Evolutionary conservation across 2,888 invertebrate genomes (phyloP).

Genomic region (Cepaea hortensis): DNA sequence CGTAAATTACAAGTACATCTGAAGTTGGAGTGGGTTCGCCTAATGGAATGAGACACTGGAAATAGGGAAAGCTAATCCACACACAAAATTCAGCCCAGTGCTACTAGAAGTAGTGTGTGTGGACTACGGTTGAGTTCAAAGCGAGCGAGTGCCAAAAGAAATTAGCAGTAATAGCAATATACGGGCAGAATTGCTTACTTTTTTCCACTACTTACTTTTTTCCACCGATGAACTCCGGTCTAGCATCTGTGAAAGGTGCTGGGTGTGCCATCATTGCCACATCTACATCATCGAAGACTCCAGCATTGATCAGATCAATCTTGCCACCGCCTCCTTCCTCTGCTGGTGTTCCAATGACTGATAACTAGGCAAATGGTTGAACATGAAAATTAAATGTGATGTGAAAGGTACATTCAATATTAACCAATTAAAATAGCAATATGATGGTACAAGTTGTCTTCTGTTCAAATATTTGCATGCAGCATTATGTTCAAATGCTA

Average conservation of each 20-base stretch:
- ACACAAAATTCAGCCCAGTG: too few species aligned
- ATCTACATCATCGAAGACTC: conserved; percentile 63
- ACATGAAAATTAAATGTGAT: neutral
- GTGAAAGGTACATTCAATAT: too few species aligned
- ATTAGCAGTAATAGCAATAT: too few species aligned
- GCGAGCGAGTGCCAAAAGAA: too few species aligned
- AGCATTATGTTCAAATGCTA: too few species aligned
- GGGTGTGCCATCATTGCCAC: conserved; percentile 69
- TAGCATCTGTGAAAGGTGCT: conserved; percentile 44
- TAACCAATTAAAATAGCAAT: neutral
- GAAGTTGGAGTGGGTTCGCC: too few species aligned
- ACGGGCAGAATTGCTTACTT: conserved; percentile 17
- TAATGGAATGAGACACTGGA: too few species aligned
- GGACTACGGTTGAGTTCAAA: too few species aligned
- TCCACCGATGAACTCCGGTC: conserved; percentile 48
- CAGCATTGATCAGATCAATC: conserved; percentile 60
- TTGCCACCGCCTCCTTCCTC: conserved; percentile 70
- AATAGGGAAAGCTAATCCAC: too few species aligned
- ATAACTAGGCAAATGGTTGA: conserved; percentile 54
- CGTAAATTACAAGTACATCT: too few species aligned
- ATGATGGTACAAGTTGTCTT: neutral
- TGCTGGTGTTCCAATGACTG: conserved; percentile 68
- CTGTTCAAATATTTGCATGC: too few species aligned
- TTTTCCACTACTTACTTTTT: conserved; percentile 22
- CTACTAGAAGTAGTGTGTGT: too few species aligned